These are phyloP conservation scores for Coluber constrictor DNA, from an alignment of 2,797 vertebrate genomes.

Conservation along the genomic window DNA sequence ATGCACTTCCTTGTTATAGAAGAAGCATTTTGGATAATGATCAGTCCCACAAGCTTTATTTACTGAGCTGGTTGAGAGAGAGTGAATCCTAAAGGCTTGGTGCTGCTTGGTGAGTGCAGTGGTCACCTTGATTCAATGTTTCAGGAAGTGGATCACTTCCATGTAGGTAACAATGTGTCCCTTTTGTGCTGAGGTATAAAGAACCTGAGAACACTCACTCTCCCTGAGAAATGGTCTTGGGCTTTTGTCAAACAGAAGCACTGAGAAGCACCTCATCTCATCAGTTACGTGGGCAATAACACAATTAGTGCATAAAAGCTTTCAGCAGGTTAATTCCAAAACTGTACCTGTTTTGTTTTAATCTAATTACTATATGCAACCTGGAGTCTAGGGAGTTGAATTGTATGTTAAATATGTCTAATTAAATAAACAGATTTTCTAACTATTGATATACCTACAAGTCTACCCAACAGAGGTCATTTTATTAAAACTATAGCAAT, in stretches of 20 bases:
- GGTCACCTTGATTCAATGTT: neutral
- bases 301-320: neutral
- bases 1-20: neutral
- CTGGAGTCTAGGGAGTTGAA: neutral
- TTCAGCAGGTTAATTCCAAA: slow-evolving; percentile 23
- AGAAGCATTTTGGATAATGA: neutral
- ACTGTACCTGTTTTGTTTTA: slow-evolving; percentile 10
- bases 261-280: slow-evolving; percentile 7
- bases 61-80: neutral
- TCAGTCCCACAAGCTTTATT: neutral
- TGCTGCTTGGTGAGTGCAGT: neutral
- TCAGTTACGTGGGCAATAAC: neutral
- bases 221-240: neutral
- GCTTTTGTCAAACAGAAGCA: rapidly evolving
- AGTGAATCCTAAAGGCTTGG: neutral
- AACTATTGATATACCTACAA: neutral
- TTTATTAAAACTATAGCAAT: neutral
- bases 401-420: neutral
- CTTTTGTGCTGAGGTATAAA: neutral
- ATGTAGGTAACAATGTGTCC: neutral
- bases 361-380: neutral
- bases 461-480: neutral
- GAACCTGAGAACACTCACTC: neutral
- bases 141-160: neutral
- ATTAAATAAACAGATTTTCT: neutral